Evolutionary conservation across 2,797 vertebrate species (phyloP).

Genomic region (Gymnocypris eckloni): DNA sequence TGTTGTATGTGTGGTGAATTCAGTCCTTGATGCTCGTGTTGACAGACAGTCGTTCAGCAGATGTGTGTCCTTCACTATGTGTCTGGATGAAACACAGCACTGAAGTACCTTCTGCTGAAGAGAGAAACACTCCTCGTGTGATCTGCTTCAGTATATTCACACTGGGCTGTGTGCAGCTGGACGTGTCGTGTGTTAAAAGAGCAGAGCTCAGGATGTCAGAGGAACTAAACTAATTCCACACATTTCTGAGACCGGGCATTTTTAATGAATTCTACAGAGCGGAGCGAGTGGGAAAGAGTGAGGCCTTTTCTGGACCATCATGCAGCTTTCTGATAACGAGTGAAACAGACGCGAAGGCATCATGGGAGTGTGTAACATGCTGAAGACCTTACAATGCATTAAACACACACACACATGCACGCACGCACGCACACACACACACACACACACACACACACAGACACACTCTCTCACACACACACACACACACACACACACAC

Average conservation of each 20-base stretch:
- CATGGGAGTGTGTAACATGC: background rate
- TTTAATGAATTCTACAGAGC: conserved; percentile 54
- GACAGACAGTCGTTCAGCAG: background rate
- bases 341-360: conserved; percentile 1
- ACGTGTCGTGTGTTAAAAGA: background rate
- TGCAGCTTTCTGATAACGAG: background rate
- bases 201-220: conserved; percentile 15
- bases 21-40: background rate
- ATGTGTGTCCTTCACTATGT: background rate
- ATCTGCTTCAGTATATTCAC: background rate
- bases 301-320: background rate
- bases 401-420: background rate
- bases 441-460: too few relatives aligned
- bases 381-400: background rate
- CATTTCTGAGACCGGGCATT: conserved; percentile 42
- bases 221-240: conserved; percentile 48
- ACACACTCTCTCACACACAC: too few relatives aligned
- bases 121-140: background rate
- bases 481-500: too few relatives aligned
- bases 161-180: background rate
- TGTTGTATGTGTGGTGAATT: background rate
- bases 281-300: background rate
- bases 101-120: background rate
- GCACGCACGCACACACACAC: background rate
- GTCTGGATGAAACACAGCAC: background rate